phyloP scores from a whole-genome alignment of 2,113 vertebrate genomes.

The Brachypodius melanocephalos region DNA sequence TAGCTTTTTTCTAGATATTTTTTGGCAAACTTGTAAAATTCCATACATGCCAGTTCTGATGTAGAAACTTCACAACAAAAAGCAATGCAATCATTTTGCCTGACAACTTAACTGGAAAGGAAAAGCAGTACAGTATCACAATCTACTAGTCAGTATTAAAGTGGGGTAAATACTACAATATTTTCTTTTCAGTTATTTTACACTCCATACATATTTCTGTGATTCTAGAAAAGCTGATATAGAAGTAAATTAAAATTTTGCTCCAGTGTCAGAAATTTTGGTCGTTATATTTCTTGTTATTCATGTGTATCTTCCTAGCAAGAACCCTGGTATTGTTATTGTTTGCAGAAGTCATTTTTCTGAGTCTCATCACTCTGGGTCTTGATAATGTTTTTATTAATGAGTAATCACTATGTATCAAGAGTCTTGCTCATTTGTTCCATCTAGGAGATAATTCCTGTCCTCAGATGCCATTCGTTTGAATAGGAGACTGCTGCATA shows the following conservation, averaged over 20 bases:
- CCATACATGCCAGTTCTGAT: background rate
- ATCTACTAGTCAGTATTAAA: background rate
- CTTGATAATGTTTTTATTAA: conserved; percentile 18
- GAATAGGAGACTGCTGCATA: conserved; percentile 18
- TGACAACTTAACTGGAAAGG: background rate
- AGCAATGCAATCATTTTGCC: background rate
- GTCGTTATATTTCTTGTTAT: background rate
- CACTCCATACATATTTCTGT: background rate
- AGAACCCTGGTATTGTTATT: conserved; percentile 6
- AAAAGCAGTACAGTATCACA: background rate
- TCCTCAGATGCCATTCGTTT: conserved; percentile 17
- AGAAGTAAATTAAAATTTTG: background rate
- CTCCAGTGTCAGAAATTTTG: background rate
- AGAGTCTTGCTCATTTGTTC: conserved; percentile 15
- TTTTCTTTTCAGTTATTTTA: background rate
- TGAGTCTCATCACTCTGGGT: background rate
- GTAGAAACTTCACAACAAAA: background rate
- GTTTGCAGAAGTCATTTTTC: conserved; percentile 23
- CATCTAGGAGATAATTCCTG: conserved; percentile 14
- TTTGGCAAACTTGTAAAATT: background rate
- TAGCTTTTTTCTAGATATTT: background rate
- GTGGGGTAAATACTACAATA: background rate
- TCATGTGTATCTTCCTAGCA: background rate
- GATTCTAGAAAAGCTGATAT: background rate
- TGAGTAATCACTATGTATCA: conserved; percentile 2